Base-by-base conservation (phyloP, 2,888 invertebrate genomes). In the Ophraella communa region DNA sequence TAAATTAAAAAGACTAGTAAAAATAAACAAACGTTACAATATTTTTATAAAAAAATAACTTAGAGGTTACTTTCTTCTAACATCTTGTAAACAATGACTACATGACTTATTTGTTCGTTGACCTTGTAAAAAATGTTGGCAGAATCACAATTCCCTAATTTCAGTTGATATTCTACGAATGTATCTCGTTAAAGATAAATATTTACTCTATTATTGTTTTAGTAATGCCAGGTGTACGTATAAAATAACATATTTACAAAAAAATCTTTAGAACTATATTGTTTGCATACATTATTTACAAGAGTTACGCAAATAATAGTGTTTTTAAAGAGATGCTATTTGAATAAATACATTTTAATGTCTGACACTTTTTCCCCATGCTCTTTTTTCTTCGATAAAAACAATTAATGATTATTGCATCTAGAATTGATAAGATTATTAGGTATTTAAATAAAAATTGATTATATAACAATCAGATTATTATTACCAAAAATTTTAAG, bases 101-200 rank as follows among this genome's bases (percentile, higher is more conserved):
- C 21, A 21, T 20, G 42, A 44, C 17, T 45, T 18, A 56, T 57
- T 65, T 64, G 66, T 66, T 62, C 65, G 68, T 69, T 69, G 68
- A 66, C 69, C 69, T 69, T 68, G 68, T 64, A 23, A 45, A 61
- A 60, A 64, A 27, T 59, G 58, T 68, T 60, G 11, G 55, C 17
- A 57, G 69, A 67, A 69, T 71, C 54, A 54, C 54, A 71, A 69
- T 63, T 62, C 51, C 23, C 14, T 52, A 60, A 59, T 39, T 65
- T 20, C 18, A 58, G 42, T 65, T 62, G 39, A 44, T 67, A 64
- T 67, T 67, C 67, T 45, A 35, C 39, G 27, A 61, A 56, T 62
- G 66, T 66, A 56, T 35, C 47, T 51, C 27, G 14, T 30, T 54
- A 52, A 47, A 65, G 27, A 54, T 58, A 45, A 58, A 54, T 59